Base-by-base conservation (phyloP, 2,797 vertebrate species). In the Alca torda region DNA sequence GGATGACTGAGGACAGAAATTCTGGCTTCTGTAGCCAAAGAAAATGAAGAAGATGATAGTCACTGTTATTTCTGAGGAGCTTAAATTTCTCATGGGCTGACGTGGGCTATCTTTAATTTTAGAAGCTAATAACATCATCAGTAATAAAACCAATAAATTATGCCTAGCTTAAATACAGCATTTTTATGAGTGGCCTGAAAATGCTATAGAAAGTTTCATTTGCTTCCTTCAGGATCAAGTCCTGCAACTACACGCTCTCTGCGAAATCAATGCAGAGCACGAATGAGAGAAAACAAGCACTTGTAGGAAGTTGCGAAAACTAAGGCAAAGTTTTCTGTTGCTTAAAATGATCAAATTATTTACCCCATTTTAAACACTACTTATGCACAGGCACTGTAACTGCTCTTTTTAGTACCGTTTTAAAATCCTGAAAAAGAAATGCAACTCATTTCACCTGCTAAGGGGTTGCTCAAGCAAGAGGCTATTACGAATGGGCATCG, bases 201-300 rank as follows among this genome's bases (percentile, higher is more conserved):
- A 89, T 48, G 57, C 75, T 75, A 77, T 37, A 57, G 84, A 69
- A 94, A 70, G 28, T 85, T 93, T 78, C 10, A 81, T 75, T 85
- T 75, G 28, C 33, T 61, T 93, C 69, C 61, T 92, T 92, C 92
- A 91, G 72, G 73, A 90, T 70, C n/a, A 77, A 90, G 48, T 48
- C 37, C 53, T 86, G 53, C 79, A 88, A 84, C 81, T 46, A 45
- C 67, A 84, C 33, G 24, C 11, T 20, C 48, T 88, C 30, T 81
- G 57, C 33, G 84, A 88, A 94, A 86, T 54, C 76, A 50, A 46
- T 16, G 61, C 33, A 65, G 50, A 72, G n/a, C 37, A 43, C 6
- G 35, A 19, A 48, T 1, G 37, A 79, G 24, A 50, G 48, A 39
- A 92, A 84, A 88, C 65, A 75, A 48, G 6, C 25, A 65, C 48